Base-by-base conservation (phyloP, 2,888 invertebrate genomes). In the Eupithecia pulchellata region DNA sequence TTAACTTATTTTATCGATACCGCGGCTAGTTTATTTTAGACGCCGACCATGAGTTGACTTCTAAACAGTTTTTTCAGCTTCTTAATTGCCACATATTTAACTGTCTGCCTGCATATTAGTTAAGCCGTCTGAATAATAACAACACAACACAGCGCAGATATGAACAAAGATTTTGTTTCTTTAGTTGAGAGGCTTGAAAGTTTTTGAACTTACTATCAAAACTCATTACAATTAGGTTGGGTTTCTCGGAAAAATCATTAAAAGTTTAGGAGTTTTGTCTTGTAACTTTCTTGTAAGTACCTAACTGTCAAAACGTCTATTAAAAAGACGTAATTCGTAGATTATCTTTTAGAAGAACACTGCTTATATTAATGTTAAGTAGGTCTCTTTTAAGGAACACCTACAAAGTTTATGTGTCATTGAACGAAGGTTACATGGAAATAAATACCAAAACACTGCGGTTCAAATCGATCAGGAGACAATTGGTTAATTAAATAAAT, bases 31-130 rank as follows among this genome's bases (percentile, higher is more conserved):
- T 85, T 85, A 85, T 85, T 92, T 92, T 86, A 82, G 84, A 89
- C 84, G 83, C 81, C 73, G 74, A 89, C 90, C 91, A 90, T 90
- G 87, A 89, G 86, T 86, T 84, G 91, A 86, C 89, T 86, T 86
- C 87, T 84, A 86, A 75, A 80, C 82, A 72, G 81, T 89, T 91
- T 92, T 91, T 91, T 89, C 87, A 84, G 81, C 77, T 78, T 79
- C 84, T 88, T 92, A 91, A 92, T 93, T 91, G 89, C 88, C 82
- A 81, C 88, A 91, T 91, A 89, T 89, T 75, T 72, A 75, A 71
- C 76, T 75, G 74, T 77, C 74, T 66, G 58, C 63, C 74, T 66
- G 58, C 63, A 64, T 36, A 58, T 72, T 72, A 65, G 65, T 69
- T 63, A 30, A 67, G 70, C 60, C 66, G 34, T 34, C 4, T 9